A percentile compares a stretch with the other conserved stretches of the same genome.
phyloP scores from a whole-genome alignment of 2,888 invertebrate genomes.

The Portevinia maculata region DNA sequence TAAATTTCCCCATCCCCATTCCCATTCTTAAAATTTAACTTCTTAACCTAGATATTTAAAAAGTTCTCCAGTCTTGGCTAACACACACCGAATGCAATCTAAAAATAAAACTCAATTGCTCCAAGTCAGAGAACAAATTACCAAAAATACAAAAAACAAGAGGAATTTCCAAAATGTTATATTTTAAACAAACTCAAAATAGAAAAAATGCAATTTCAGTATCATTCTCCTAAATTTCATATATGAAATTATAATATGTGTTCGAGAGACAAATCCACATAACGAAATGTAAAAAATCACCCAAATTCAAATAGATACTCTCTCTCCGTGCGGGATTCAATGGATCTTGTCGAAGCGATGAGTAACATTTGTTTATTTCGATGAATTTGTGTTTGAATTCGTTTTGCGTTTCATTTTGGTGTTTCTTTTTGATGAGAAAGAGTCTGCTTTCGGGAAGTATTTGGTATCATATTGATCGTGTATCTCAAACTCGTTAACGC shows the following conservation, averaged over 20 bases:
- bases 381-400: constrained; percentile 33
- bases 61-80: constrained; percentile 43
- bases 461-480: constrained; percentile 34
- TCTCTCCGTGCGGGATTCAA: constrained; percentile 11
- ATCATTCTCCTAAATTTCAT: constrained; percentile 10
- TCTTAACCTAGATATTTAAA: constrained; percentile 48
- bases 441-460: constrained; percentile 11
- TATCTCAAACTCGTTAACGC: constrained; percentile 38
- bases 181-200: constrained; percentile 40
- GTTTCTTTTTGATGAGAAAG: constrained; percentile 7
- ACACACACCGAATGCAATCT: constrained; percentile 17
- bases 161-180: constrained; percentile 31
- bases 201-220: constrained; percentile 41
- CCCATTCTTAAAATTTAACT: constrained; percentile 33
- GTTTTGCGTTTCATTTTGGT: constrained; percentile 24
- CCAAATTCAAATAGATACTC: constrained; percentile 33
- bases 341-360: constrained; percentile 17
- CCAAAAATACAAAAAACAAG: constrained; percentile 15
- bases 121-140: constrained; percentile 27
- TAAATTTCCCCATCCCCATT: no score
- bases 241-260: constrained; percentile 8
- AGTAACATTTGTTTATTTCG: constrained; percentile 45
- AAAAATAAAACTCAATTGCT: constrained; percentile 47
- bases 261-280: constrained; percentile 24
- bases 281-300: constrained; percentile 23